phyloP scores from a whole-genome alignment of 1,140 invertebrate species.

The Popillia japonica region DNA sequence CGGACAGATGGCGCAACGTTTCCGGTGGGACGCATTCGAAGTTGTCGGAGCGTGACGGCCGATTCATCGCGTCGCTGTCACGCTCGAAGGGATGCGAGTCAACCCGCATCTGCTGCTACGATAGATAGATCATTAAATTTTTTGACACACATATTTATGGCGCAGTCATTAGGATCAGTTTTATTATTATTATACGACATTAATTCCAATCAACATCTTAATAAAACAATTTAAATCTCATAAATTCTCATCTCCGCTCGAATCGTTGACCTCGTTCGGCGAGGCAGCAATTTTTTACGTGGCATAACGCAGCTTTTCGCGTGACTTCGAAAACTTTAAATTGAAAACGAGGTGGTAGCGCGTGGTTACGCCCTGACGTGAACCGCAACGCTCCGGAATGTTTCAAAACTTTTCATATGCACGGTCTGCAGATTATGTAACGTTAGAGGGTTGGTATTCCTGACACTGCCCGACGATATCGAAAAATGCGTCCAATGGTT shows the following conservation, averaged over 20 bases:
- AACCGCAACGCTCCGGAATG: neutral
- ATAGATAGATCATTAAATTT: no score
- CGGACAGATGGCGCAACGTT: conserved; percentile 20
- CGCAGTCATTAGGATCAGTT: neutral
- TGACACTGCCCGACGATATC: neutral
- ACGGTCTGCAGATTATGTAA: neutral
- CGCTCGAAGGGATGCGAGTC: neutral
- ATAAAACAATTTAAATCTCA: neutral
- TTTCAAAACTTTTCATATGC: neutral
- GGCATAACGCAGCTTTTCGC: neutral
- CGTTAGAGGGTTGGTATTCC: neutral
- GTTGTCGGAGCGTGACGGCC: neutral
- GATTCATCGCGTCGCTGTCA: neutral
- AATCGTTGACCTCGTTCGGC: no score
- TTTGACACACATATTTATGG: no score
- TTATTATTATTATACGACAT: no score
- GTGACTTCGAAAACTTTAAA: neutral
- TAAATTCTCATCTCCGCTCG: neutral
- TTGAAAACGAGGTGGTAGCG: neutral
- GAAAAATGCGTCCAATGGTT: neutral
- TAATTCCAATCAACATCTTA: neutral
- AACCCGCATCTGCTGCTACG: neutral
- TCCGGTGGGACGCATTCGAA: conserved; percentile 6
- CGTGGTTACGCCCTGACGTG: neutral
- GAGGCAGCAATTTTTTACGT: neutral